Conservation (phyloP, 2,888 invertebrate species). For the Cinara cedri region DNA sequence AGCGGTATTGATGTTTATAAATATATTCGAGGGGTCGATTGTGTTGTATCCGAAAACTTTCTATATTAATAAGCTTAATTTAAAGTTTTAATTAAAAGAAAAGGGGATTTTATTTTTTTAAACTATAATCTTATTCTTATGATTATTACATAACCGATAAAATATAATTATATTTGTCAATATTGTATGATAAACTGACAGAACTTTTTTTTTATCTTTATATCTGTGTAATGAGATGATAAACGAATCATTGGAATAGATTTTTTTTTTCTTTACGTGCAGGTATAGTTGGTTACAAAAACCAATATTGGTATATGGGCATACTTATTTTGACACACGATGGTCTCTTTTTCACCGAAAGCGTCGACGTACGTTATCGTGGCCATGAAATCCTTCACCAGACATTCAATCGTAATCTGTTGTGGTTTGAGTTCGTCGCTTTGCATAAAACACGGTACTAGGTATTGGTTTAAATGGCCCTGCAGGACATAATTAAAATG, state of each 20-base stretch:
- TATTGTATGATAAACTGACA: no score
- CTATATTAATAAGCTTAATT: neutral
- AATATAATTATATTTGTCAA: neutral
- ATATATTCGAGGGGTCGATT: neutral
- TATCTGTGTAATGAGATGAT: no score
- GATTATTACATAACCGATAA: neutral
- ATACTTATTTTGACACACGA: conserved; percentile 19
- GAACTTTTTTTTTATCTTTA: no score
- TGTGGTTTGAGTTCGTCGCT: conserved; percentile 11
- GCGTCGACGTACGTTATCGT: conserved; percentile 3
- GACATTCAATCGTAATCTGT: neutral
- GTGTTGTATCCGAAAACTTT: neutral
- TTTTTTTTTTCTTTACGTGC: no score
- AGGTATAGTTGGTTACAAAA: neutral
- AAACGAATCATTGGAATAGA: no score
- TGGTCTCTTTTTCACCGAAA: neutral
- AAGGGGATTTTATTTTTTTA: no score
- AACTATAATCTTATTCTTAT: neutral
- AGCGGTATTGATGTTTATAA: neutral
- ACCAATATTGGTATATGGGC: neutral
- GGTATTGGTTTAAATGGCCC: neutral
- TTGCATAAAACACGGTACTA: conserved; percentile 29
- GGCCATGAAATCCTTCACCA: conserved; percentile 8
- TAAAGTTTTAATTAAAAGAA: neutral
- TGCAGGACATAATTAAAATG: neutral